Evolutionary conservation across 2,888 invertebrate species (phyloP).

Genomic region (Tuta absoluta): DNA sequence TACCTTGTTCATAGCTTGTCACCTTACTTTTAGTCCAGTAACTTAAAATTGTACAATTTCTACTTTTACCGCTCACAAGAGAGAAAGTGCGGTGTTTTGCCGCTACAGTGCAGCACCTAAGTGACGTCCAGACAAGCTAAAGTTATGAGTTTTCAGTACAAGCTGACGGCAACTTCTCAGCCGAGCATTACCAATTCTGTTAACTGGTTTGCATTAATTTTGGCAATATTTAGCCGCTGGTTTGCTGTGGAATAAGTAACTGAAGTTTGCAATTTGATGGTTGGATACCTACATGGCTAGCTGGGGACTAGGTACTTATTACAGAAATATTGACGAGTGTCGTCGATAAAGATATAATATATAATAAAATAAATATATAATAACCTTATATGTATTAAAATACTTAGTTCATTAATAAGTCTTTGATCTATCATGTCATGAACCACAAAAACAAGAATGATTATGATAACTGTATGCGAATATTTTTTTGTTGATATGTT

Average conservation of each 20-base stretch:
- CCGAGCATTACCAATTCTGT: constrained; percentile 12
- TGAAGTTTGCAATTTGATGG: background rate
- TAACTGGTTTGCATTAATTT: constrained; percentile 16
- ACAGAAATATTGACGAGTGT: background rate
- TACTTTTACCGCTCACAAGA: background rate
- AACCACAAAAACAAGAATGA: too few species aligned
- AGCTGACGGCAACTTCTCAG: constrained; percentile 1
- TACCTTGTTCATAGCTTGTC: too few species aligned
- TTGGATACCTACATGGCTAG: background rate
- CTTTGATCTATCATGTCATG: too few species aligned
- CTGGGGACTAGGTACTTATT: background rate
- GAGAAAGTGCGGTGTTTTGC: background rate
- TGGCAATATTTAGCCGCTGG: constrained; percentile 4
- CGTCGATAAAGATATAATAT: background rate
- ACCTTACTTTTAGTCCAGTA: too few species aligned
- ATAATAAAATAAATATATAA: too few species aligned
- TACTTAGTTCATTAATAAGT: too few species aligned
- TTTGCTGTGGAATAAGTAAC: background rate
- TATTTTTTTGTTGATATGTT: too few species aligned
- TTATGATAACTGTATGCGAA: too few species aligned
- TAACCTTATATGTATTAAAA: too few species aligned
- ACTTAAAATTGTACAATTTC: background rate
- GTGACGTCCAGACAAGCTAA: constrained; percentile 4
- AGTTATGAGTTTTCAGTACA: constrained; percentile 12
- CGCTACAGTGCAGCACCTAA: background rate